These are phyloP conservation scores for Chaenogobius annularis DNA, from an alignment of 2,113 vertebrate species.

Conservation along the genomic window DNA sequence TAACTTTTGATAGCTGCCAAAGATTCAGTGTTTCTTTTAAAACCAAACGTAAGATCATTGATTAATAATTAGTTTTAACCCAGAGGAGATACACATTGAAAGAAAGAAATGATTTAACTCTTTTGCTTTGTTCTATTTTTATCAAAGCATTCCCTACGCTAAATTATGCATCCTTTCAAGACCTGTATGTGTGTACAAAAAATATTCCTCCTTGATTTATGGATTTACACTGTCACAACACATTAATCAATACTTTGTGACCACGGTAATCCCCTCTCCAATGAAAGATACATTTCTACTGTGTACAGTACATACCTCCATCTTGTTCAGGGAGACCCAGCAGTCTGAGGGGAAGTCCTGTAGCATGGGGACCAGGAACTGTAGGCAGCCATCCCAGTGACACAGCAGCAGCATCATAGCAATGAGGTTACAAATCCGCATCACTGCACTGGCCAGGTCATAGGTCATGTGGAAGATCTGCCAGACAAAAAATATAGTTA, in stretches of 20 bases:
- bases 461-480: constrained; percentile 99
- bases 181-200: too few species aligned
- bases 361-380: constrained; percentile 98
- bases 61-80: too few species aligned
- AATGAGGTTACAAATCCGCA: constrained; percentile 95
- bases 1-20: neutral
- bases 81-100: too few species aligned
- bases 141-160: too few species aligned
- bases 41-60: neutral
- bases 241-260: constrained; percentile 28
- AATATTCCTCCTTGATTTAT: constrained; percentile 4
- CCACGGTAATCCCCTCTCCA: constrained; percentile 3
- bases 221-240: constrained; percentile 22
- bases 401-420: constrained; percentile 97
- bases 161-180: too few species aligned
- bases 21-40: neutral
- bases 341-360: constrained; percentile 96
- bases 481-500: constrained; percentile 23
- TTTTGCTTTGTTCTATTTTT: too few species aligned
- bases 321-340: constrained; percentile 96
- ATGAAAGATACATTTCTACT: constrained; percentile 14
- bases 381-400: constrained; percentile 97
- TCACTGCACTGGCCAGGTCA: constrained; percentile 93
- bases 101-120: too few species aligned
- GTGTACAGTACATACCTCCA: constrained; percentile 84